Conservation (phyloP, 2,888 invertebrate genomes). For the Drosophila pseudotalamancana region DNA sequence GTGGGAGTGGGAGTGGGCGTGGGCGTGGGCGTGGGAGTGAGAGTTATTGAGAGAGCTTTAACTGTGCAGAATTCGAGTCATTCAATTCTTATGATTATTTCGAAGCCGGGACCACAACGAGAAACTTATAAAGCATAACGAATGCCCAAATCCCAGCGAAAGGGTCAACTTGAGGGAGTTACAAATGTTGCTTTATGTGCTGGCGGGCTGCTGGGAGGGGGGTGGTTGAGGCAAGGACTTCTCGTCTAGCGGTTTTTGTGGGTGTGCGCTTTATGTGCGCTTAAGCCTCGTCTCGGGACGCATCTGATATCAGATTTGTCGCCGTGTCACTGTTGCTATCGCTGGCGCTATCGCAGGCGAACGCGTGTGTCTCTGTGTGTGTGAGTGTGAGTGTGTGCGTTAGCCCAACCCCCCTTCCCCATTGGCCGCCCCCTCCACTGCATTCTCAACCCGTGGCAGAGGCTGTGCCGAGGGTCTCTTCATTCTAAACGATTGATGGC, state of each 20-base stretch:
- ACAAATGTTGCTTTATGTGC: background rate
- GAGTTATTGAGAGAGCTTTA: background rate
- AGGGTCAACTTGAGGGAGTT: slow-evolving; percentile 23
- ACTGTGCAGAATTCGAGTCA: slow-evolving; percentile 5
- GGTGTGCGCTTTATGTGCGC: slow-evolving; percentile 57
- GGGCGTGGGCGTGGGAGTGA: background rate
- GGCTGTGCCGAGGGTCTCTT: slow-evolving; percentile 45
- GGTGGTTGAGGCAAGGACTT: background rate
- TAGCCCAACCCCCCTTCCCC: background rate
- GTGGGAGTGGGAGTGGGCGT: no score
- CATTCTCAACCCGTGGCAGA: background rate
- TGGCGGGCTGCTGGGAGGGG: no score
- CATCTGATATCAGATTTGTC: slow-evolving; percentile 77
- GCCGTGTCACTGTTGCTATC: slow-evolving; percentile 41
- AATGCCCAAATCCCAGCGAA: slow-evolving; percentile 37
- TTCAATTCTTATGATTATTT: slow-evolving; percentile 7
- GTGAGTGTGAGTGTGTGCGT: no score
- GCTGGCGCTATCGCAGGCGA: slow-evolving; percentile 44
- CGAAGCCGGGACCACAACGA: slow-evolving; percentile 39
- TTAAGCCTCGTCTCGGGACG: slow-evolving; percentile 69
- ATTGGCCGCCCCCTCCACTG: background rate
- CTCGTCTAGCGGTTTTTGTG: slow-evolving; percentile 40
- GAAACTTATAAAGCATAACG: slow-evolving; percentile 48
- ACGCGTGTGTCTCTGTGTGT: background rate
- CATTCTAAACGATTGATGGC: slow-evolving; percentile 72